Evolutionary conservation across 2,113 vertebrate species (phyloP).

Genomic region (Phylloscopus whistleri): DNA sequence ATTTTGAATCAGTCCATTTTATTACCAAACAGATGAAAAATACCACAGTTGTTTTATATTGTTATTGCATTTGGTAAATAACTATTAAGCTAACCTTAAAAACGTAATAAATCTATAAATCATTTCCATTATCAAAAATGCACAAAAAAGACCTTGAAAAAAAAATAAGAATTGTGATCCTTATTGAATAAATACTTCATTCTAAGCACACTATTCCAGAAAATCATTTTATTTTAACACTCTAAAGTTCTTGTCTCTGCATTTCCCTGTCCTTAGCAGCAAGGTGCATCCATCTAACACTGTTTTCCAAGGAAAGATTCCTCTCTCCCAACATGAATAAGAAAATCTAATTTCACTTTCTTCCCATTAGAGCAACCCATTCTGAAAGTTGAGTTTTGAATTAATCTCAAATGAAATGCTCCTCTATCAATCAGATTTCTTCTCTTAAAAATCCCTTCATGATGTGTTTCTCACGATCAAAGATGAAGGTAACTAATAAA

Average conservation of each 20-base stretch:
- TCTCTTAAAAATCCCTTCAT: neutral
- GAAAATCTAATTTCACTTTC: neutral
- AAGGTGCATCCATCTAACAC: neutral
- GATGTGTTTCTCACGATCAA: neutral
- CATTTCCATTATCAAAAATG: neutral
- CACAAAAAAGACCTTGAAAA: neutral
- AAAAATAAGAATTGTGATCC: neutral
- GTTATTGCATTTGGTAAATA: neutral
- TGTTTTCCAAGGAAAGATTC: neutral
- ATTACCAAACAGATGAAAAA: neutral
- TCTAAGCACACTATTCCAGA: neutral
- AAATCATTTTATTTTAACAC: neutral
- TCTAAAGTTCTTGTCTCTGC: neutral
- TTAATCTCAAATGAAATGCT: neutral
- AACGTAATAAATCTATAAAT: neutral
- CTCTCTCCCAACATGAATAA: neutral
- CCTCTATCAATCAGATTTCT: neutral
- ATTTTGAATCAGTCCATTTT: neutral
- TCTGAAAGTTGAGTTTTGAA: neutral
- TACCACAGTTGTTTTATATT: neutral
- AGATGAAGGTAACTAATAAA: neutral
- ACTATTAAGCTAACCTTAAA: neutral
- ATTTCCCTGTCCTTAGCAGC: neutral
- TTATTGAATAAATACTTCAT: neutral
- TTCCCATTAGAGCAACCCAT: neutral